Percentiles rank a stretch among this genome's conserved stretches.
Conservation (phyloP, 2,888 invertebrate genomes). For the Teinopalpus imperialis region DNA sequence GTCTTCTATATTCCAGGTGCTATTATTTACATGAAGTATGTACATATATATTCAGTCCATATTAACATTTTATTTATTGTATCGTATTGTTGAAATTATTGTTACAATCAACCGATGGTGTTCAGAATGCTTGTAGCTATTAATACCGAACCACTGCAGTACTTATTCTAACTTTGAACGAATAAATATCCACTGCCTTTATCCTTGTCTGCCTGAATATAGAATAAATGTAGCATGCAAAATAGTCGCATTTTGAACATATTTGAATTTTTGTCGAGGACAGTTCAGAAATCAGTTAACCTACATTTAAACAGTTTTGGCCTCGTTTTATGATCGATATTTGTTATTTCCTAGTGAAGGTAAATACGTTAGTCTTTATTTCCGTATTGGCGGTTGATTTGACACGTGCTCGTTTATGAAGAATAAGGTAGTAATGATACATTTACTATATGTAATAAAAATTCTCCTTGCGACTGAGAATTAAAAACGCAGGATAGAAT, state of each 20-base stretch:
- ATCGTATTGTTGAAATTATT: background rate
- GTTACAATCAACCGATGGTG: background rate
- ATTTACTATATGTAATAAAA: too few species aligned
- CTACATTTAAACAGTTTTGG: slow-evolving; percentile 4
- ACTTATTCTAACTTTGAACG: slow-evolving; percentile 2
- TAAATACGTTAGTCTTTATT: background rate
- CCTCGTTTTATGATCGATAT: slow-evolving; percentile 13
- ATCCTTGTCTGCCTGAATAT: slow-evolving; percentile 17
- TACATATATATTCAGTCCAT: too few species aligned
- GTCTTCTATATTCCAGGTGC: too few species aligned
- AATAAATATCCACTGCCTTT: slow-evolving; percentile 1
- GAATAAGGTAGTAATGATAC: too few species aligned
- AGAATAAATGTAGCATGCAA: slow-evolving; percentile 7
- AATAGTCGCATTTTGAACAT: slow-evolving; percentile 13
- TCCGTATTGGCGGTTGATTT: slow-evolving; percentile 4
- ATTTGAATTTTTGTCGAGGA: slow-evolving; percentile 13
- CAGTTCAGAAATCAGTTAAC: slow-evolving; percentile 10
- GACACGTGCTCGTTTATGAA: too few species aligned
- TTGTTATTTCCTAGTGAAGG: slow-evolving; percentile 22
- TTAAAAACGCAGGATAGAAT: too few species aligned
- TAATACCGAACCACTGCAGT: background rate
- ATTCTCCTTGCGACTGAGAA: too few species aligned
- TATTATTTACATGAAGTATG: too few species aligned
- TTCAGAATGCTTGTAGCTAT: slow-evolving; percentile 6
- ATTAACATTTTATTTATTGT: background rate